A percentile compares a stretch with the other conserved stretches of the same genome.
These are phyloP conservation scores for Nothura maculosa DNA, from an alignment of 2,797 vertebrate genomes.

Conservation along the genomic window DNA sequence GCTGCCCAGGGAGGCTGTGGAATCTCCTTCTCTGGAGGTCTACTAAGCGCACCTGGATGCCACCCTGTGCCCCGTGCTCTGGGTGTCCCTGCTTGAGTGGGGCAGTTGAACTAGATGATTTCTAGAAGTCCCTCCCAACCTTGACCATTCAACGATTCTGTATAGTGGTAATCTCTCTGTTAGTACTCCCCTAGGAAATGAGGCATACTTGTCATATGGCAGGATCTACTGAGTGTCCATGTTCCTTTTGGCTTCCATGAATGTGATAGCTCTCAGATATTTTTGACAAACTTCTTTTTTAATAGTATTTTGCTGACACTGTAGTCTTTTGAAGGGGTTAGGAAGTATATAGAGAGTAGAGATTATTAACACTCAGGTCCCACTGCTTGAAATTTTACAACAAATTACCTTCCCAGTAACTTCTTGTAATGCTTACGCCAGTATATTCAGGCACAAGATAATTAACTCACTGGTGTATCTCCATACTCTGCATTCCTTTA, in stretches of 20 bases:
- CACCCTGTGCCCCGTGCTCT: too few species aligned
- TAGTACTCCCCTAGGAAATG: neutral
- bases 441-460: neutral
- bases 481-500: neutral
- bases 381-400: neutral
- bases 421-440: neutral
- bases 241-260: neutral
- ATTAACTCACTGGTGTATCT: neutral
- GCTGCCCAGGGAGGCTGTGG: too few species aligned
- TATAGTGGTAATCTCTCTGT: neutral
- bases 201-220: neutral
- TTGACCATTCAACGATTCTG: too few species aligned
- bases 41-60: too few species aligned
- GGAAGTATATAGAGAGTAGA: neutral
- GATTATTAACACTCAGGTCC: neutral
- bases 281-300: neutral
- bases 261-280: neutral
- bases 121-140: too few species aligned
- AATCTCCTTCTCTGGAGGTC: too few species aligned
- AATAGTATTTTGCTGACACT: neutral
- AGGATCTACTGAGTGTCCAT: neutral
- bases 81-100: too few species aligned
- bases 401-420: neutral
- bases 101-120: too few species aligned
- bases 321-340: neutral